Evolutionary conservation across 2,113 vertebrate species (phyloP).

Genomic region (Cavia porcellus): DNA sequence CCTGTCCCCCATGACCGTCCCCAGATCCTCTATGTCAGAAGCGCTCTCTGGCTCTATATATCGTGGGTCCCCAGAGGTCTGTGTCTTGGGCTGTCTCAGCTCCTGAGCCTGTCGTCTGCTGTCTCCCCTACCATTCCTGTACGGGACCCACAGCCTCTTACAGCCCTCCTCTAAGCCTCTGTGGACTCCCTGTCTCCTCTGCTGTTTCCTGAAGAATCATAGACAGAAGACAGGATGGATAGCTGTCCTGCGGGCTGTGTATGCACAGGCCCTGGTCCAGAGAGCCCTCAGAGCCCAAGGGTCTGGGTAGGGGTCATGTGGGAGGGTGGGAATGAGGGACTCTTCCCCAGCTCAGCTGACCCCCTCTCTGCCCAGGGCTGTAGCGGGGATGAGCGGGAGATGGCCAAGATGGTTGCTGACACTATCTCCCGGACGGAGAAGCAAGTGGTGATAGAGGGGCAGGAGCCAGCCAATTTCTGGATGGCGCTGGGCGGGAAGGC

Average conservation of each 20-base stretch:
- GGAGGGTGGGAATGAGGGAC: not conserved
- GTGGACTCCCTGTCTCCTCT: not conserved
- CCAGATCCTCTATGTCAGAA: not conserved
- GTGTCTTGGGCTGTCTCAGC: not conserved
- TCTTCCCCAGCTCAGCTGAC: rapidly evolving
- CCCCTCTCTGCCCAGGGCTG: slow-evolving; percentile 88
- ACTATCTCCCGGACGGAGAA: slow-evolving; percentile 92
- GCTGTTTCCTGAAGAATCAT: not conserved
- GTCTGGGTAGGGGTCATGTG: not conserved
- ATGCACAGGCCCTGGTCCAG: not conserved
- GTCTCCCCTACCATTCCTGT: not conserved
- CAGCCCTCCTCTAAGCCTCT: not conserved
- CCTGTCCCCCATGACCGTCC: not conserved
- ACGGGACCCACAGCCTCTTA: not conserved
- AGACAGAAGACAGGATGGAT: not conserved
- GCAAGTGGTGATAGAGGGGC: slow-evolving; percentile 92
- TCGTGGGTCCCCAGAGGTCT: not conserved
- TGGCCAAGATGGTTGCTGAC: slow-evolving; percentile 91
- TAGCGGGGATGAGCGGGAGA: slow-evolving; percentile 93
- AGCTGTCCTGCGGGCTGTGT: not conserved
- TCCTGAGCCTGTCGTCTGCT: not conserved
- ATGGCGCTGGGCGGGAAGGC: slow-evolving; percentile 92
- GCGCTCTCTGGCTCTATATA: not conserved
- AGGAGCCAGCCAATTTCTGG: slow-evolving; percentile 94
- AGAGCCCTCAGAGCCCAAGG: not conserved